Conservation (phyloP, 2,888 invertebrate genomes). For the Leptinotarsa rubiginosa region DNA sequence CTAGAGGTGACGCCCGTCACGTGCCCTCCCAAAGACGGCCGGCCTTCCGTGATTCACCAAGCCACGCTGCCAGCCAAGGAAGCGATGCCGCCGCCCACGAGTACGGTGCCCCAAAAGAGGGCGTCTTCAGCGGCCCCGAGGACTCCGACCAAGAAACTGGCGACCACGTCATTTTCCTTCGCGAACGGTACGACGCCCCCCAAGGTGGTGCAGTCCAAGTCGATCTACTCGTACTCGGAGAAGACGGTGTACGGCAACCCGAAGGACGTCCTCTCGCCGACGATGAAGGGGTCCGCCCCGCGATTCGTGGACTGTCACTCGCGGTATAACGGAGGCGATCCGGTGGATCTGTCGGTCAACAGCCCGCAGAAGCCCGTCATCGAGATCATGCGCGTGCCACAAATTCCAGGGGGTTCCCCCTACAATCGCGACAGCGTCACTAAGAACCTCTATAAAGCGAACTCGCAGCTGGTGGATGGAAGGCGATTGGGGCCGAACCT, state of each 20-base stretch:
- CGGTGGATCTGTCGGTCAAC: constrained; percentile 75
- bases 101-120: constrained; percentile 58
- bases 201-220: constrained; percentile 74
- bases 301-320: constrained; percentile 63
- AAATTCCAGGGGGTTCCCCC: constrained; percentile 34
- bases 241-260: constrained; percentile 80
- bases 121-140: constrained; percentile 51
- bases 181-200: constrained; percentile 65
- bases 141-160: constrained; percentile 42
- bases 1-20: constrained; percentile 80
- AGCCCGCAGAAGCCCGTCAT: constrained; percentile 67
- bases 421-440: constrained; percentile 47
- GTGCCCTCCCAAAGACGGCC: constrained; percentile 52
- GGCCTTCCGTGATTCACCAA: constrained; percentile 62
- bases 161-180: constrained; percentile 4
- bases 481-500: constrained; percentile 73
- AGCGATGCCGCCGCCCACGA: constrained; percentile 56
- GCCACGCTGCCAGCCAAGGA: constrained; percentile 47
- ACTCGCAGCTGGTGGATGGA: constrained; percentile 62
- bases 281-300: constrained; percentile 65
- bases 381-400: constrained; percentile 73
- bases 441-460: constrained; percentile 53
- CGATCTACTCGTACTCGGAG: constrained; percentile 74
- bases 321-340: constrained; percentile 67
- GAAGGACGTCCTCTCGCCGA: constrained; percentile 74